Conservation (phyloP, 2,113 vertebrate species). For the Alouatta palliata region DNA sequence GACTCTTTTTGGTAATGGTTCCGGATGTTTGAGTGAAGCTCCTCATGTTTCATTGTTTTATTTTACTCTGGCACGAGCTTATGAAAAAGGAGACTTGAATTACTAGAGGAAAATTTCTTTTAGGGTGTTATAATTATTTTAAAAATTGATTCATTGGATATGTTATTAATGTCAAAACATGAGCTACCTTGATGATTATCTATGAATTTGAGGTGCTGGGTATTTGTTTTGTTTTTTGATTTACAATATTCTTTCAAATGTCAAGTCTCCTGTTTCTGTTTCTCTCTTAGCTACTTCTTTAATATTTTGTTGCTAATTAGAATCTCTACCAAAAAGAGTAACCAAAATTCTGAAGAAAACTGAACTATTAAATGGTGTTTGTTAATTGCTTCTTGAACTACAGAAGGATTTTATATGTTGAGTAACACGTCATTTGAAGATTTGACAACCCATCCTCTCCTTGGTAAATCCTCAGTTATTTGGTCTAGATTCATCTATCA, state of each 20-base stretch:
- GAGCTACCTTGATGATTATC: background rate
- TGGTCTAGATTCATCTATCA: background rate
- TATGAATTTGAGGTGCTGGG: background rate
- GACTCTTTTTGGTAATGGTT: background rate
- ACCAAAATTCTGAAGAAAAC: background rate
- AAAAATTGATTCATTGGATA: background rate
- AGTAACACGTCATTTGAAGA: background rate
- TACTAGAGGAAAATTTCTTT: background rate
- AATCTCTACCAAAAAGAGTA: background rate
- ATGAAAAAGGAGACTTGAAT: background rate
- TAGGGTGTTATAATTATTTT: background rate
- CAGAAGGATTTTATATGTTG: background rate
- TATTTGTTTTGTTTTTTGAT: background rate
- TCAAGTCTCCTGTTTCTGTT: background rate
- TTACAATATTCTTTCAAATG: conserved; percentile 16
- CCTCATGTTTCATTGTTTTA: background rate
- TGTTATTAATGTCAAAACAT: conserved; percentile 23
- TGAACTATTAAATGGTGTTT: background rate
- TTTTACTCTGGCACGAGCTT: background rate
- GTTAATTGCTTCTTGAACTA: background rate
- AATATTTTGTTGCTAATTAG: background rate
- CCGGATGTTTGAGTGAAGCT: background rate
- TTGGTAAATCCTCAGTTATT: background rate
- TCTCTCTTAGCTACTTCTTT: background rate
- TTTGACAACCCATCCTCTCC: background rate